Evolutionary conservation across 2,797 vertebrate genomes (phyloP).

Genomic region (Huso huso): DNA sequence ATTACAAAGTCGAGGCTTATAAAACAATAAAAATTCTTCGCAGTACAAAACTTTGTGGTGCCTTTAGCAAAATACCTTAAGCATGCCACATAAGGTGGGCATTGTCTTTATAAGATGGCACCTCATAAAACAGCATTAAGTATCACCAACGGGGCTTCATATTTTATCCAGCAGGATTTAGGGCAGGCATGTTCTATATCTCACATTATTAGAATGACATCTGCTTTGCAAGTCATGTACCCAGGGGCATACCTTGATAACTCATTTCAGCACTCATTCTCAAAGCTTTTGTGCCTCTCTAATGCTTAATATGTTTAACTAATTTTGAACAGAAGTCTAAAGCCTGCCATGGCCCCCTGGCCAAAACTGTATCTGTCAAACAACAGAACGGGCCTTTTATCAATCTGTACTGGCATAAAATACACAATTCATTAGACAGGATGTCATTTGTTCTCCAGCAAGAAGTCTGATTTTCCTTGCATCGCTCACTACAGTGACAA

Average conservation of each 20-base stretch:
- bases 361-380: conserved; percentile 78
- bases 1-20: conserved; percentile 85
- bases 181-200: conserved; percentile 76
- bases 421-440: conserved; percentile 33
- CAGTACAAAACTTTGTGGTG: conserved; percentile 70
- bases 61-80: conserved; percentile 73
- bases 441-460: conserved; percentile 32
- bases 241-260: conserved; percentile 81
- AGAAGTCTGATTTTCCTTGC: conserved; percentile 39
- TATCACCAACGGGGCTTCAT: conserved; percentile 78
- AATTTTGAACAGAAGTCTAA: conserved; percentile 70
- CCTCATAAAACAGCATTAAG: conserved; percentile 98
- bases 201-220: conserved; percentile 94
- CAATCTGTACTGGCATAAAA: conserved; percentile 40
- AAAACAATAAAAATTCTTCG: conserved; percentile 92
- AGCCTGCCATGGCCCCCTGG: conserved; percentile 74
- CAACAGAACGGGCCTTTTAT: conserved; percentile 56
- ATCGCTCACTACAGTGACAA: conserved; percentile 33
- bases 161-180: conserved; percentile 82
- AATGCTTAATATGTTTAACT: conserved; percentile 70
- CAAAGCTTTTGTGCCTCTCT: conserved; percentile 65
- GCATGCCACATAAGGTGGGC: conserved; percentile 68
- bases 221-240: conserved; percentile 84
- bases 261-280: conserved; percentile 70
- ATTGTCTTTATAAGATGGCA: conserved; percentile 74